Evolutionary conservation across 2,888 invertebrate species (phyloP), one percentile per base, ranked within the genome.

Genomic region (Drosophila paranaensis): DNA sequence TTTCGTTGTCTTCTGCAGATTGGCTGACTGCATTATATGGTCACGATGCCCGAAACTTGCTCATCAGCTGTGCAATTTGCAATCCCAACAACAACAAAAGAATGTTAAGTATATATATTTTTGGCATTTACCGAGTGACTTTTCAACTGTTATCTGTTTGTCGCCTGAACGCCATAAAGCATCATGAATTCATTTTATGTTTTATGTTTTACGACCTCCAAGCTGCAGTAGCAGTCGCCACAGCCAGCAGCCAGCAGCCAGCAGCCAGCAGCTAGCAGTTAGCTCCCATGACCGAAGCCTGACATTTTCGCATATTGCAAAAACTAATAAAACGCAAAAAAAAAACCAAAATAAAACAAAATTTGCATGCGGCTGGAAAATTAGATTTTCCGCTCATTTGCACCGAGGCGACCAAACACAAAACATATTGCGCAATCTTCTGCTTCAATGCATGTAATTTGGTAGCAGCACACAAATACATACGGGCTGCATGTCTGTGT

Each of bases 371-470:
- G 42, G 70, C 73, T 84, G 85, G 79, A 82, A 84, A 84, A 84
- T 88, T 80, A 77, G 88, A 88, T 84, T 84, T 84, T 84, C 88
- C 84, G 80, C 84, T 88, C 76, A 82, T 88, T 88, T 84, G 88
- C 84, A 83, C 79, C 71, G 84, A 54, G 63, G 62, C 58, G 37
- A 39, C 57, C 54, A 63, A 58, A 71, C 45, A 60, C 60, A 80
- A 76, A 77, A 74, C 88, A 84, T 77, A 88, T 84, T 87, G 87
- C 77, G 85, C 85, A 84, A 88, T 88, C 84, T 82, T 84, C 84
- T 88, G 82, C 85, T 77, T 85, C 61, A 84, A 69, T 88, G 84
- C 79, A 76, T 79, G 58, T 73, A 56, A 76, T 73, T 69, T 71
- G 53, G 45, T 58, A 39, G 55, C 70, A 27, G 43, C 42, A 16